phyloP scores from a whole-genome alignment of 2,797 vertebrate species.

The Mastacembelus armatus region DNA sequence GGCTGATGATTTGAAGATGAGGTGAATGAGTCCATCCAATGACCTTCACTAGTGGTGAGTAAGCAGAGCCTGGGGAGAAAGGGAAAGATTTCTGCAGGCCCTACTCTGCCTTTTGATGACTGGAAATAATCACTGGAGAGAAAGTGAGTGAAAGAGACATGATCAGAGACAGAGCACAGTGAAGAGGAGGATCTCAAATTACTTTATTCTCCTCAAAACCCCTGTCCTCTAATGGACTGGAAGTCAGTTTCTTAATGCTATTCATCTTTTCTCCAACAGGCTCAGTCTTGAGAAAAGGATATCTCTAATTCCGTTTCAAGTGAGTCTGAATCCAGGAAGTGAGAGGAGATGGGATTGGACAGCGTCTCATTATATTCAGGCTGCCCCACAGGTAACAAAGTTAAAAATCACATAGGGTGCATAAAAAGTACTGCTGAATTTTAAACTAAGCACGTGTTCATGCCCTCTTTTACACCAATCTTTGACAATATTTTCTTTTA shows the following conservation, averaged over 20 bases:
- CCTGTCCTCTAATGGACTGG: conserved; percentile 67
- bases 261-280: conserved; percentile 75
- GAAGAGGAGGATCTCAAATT: conserved; percentile 63
- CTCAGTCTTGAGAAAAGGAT: conserved; percentile 75
- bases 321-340: conserved; percentile 72
- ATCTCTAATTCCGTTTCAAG: conserved; percentile 79
- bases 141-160: conserved; percentile 69
- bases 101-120: conserved; percentile 76
- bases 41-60: conserved; percentile 80
- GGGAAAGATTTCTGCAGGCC: conserved; percentile 71
- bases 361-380: conserved; percentile 71
- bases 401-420: conserved; percentile 64
- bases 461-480: conserved; percentile 11
- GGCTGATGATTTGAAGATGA: conserved; percentile 71
- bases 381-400: conserved; percentile 71
- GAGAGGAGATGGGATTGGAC: conserved; percentile 59
- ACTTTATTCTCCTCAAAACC: conserved; percentile 63
- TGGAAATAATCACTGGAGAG: conserved; percentile 76
- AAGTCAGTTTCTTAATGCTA: conserved; percentile 72
- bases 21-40: conserved; percentile 75
- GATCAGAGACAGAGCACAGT: conserved; percentile 65
- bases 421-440: conserved; percentile 61
- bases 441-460: conserved; percentile 29
- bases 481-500: conserved; percentile 1
- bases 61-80: conserved; percentile 71